Conservation (phyloP, 2,113 vertebrate genomes). For the Pica pica region DNA sequence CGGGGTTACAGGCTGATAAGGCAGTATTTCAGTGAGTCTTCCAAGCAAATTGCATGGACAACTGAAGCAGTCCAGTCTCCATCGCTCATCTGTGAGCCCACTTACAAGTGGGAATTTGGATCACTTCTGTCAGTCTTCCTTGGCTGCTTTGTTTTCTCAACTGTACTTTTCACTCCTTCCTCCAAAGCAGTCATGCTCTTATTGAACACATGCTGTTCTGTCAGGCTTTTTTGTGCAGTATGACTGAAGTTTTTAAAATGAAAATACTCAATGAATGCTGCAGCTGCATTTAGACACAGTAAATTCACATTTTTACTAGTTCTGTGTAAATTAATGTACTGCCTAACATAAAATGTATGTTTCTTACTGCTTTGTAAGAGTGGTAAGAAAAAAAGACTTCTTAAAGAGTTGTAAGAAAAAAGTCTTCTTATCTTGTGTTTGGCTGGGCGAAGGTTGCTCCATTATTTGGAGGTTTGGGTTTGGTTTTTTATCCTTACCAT, state of each 20-base stretch:
- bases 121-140: background rate
- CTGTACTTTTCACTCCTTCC: background rate
- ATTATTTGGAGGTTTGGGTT: background rate
- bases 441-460: background rate
- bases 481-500: background rate
- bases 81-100: accelerated
- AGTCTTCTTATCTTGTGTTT: background rate
- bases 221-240: background rate
- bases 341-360: accelerated
- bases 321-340: background rate
- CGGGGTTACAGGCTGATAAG: accelerated
- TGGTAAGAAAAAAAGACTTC: background rate
- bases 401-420: no score
- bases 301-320: background rate
- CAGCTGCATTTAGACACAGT: background rate
- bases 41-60: background rate
- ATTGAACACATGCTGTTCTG: accelerated
- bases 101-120: accelerated
- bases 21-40: background rate
- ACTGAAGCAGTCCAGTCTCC: accelerated
- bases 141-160: background rate
- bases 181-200: background rate
- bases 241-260: background rate
- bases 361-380: background rate
- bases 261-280: background rate